Base-by-base conservation (phyloP, 1,140 invertebrate species). In the Drosophila ohnishii region DNA sequence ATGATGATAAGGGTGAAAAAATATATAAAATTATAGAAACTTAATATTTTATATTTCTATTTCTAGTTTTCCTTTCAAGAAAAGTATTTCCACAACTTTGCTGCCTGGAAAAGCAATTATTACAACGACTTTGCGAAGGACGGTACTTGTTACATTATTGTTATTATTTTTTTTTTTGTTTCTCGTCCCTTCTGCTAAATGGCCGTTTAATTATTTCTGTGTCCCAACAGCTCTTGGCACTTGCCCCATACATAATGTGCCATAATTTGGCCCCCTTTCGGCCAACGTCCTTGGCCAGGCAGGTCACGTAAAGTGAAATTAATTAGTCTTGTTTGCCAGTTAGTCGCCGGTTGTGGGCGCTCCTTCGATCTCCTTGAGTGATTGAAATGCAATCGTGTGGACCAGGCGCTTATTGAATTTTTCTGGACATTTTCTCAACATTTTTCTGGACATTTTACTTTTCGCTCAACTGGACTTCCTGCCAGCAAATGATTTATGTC, bases 261-360 rank as follows among this genome's bases (percentile, higher is more conserved):
- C 72, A 75, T 75, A 75, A 76, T 76, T 76, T 37, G 25, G 14
- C 28, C 28, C 64, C 35, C 19, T 44, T 45, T 45, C 2, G 40
- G 14, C 16, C 53, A 5, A 28, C 5, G 34, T 69, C 34, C 48
- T 78, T 65, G 57, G 39, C 55, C 74, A 85, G 85, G 82, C 81
- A 59, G 74, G 81, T 85, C 81, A 85, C 81, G 82, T 71, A 85
- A 67, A 56, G 47, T 30, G 53, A 85, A 85, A 85, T 85, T 85
- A 85, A 85, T 85, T 85, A 85, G 81, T 76, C 69, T 76, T 74
- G 82, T 71, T 74, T 85, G 74, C 67, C 77, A 63, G 81, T 85
- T 80, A 85, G 75, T 59, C 70, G 65, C 22, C 22, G 22, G 22
- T 2, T 22, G 22, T 22, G 22, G 22, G n/a, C 58, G 22, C 35